phyloP scores from a whole-genome alignment of 2,888 invertebrate species.

The Volucella bombylans region DNA sequence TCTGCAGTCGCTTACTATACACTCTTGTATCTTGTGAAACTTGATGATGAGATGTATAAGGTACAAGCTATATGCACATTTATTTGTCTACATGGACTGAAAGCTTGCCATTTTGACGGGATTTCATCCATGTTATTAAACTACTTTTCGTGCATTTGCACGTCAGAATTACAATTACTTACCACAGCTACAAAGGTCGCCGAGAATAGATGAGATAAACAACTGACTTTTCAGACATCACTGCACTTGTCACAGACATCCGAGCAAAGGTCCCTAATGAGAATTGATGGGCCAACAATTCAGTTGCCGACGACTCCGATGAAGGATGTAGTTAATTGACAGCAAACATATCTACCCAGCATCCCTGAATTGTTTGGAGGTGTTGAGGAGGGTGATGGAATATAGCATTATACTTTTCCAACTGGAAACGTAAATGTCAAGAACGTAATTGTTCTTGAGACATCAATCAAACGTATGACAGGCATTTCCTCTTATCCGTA shows the following conservation, averaged over 20 bases:
- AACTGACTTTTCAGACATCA: background rate
- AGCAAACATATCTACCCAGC: conserved; percentile 16
- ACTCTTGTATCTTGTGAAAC: background rate
- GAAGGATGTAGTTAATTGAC: conserved; percentile 34
- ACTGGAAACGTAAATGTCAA: conserved; percentile 29
- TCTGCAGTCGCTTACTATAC: background rate
- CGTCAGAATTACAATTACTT: conserved; percentile 3
- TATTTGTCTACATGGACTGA: conserved; percentile 16
- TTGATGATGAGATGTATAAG: background rate
- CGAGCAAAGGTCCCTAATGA: conserved; percentile 32
- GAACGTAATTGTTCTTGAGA: conserved; percentile 18
- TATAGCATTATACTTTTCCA: background rate
- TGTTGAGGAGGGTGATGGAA: background rate
- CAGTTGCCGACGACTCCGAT: conserved; percentile 7
- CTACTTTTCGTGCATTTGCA: background rate
- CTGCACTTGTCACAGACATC: conserved; percentile 10
- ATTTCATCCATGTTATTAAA: background rate
- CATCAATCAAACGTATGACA: conserved; percentile 40
- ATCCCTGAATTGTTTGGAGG: background rate
- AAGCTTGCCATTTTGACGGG: background rate
- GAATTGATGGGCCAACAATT: conserved; percentile 53
- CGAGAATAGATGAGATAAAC: background rate
- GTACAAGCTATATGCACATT: background rate
- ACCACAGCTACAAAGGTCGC: background rate
- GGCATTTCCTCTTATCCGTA: conserved; percentile 6